Evolutionary conservation across 1,140 invertebrate genomes (phyloP), one percentile per base, ranked within the genome.

Genomic region (Eurosta solidaginis): DNA sequence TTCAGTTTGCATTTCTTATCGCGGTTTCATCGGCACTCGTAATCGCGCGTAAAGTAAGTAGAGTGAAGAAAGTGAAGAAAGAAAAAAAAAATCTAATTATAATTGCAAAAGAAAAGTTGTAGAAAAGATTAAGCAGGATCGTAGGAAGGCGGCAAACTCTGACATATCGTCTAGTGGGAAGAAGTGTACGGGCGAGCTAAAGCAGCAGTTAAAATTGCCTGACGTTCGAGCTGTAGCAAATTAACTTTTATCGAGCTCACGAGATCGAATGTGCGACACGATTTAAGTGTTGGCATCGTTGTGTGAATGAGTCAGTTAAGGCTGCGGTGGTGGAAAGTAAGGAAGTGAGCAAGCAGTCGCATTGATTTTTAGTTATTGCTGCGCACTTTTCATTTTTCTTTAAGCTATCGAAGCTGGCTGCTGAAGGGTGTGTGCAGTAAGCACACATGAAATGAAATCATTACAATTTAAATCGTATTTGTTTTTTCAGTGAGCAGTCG

Each of bases 381-480:
- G 59, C 59, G 59, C 59, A 68, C 36, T 22, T 40, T 68, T 40
- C 14, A 40, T 68, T 68, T 59, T 33, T 29, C 20, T 12, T 59
- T 59, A n/a, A n/a, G 25, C 33, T 29, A 6, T 0, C n/a, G 29
- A 10, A 22, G 25, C n/a, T 9, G 33, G 59, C 33, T 68, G 59
- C 29, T 36, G 54, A 12, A 10, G 59, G 33, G 59, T 68, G 36
- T 40, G 59, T 68, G 22, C 33, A n/a, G 59, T 33, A 68, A 68
- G n/a, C n/a, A n/a, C n/a, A n/a, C n/a, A 68, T 68, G 59, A 68
- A 68, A 68, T 68, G 59, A 68, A 68, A 68, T 40, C 59, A 68
- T 68, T 68, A 68, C 59, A 68, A 40, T 68, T 68, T 68, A 68
- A 68, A 40, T 68, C 59, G 29, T 10, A n/a, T n/a, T n/a, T n/a